phyloP scores from a whole-genome alignment of 2,113 vertebrate genomes.

The Tetraodon nigroviridis region DNA sequence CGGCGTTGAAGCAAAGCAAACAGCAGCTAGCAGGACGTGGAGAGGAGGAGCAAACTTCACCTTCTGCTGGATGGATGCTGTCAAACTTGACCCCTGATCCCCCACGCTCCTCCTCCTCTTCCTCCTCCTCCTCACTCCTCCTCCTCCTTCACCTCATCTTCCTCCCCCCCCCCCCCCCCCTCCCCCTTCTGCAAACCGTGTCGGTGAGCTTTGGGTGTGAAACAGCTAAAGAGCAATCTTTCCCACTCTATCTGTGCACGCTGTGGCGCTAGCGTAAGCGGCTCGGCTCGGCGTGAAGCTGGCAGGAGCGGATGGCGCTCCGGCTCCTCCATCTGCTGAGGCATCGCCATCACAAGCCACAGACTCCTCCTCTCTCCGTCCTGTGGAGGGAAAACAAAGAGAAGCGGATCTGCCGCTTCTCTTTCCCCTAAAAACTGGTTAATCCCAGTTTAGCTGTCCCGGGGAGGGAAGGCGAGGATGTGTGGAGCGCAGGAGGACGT shows the following conservation, averaged over 20 bases:
- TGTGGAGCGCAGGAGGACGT: constrained; percentile 11
- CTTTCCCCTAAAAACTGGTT: constrained; percentile 61
- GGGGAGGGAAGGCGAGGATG: constrained; percentile 30
- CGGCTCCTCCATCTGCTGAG: constrained; percentile 61
- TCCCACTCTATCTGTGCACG: constrained; percentile 39
- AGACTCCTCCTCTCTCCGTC: constrained; percentile 8
- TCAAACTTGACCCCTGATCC: no score
- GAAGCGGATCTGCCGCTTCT: constrained; percentile 41
- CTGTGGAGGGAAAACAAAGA: constrained; percentile 46
- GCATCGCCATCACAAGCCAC: constrained; percentile 26
- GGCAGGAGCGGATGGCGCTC: constrained; percentile 46
- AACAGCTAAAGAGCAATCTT: constrained; percentile 21
- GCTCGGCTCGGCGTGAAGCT: constrained; percentile 52
- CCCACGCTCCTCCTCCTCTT: no score
- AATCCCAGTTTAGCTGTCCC: constrained; percentile 65
- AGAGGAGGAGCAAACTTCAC: constrained; percentile 12
- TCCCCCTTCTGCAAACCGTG: no score
- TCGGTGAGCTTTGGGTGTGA: no score
- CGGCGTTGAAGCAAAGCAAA: neutral
- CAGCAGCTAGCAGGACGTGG: neutral
- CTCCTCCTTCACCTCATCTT: no score
- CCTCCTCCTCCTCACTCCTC: no score
- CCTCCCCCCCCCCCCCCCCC: no score
- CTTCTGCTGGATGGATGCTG: no score
- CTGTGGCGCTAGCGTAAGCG: constrained; percentile 20